These are phyloP conservation scores for Mellivora capensis DNA, from an alignment of 2,113 vertebrate species.

Conservation along the genomic window DNA sequence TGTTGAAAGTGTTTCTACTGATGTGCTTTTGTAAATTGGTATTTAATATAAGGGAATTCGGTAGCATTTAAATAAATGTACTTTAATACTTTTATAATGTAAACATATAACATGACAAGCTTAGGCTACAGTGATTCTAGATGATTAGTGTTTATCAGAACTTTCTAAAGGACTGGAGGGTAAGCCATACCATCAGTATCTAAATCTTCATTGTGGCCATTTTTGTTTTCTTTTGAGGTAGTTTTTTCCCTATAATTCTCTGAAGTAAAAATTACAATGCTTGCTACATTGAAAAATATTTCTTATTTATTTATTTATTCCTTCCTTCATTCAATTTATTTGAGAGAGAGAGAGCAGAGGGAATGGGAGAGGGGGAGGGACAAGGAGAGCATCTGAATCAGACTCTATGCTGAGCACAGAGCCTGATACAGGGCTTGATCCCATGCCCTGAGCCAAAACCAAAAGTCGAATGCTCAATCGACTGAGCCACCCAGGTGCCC, in stretches of 20 bases:
- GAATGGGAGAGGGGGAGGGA: background rate
- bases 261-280: background rate
- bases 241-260: slow-evolving; percentile 1
- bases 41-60: slow-evolving; percentile 28
- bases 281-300: background rate
- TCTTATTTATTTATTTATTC: background rate
- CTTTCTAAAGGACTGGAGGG: background rate
- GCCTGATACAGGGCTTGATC: background rate
- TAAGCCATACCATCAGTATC: background rate
- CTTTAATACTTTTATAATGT: slow-evolving; percentile 1
- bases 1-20: slow-evolving; percentile 27
- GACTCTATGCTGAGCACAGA: background rate
- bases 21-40: background rate
- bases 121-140: background rate
- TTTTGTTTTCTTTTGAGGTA: background rate
- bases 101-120: background rate
- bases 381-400: background rate
- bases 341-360: background rate
- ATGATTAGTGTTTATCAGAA: background rate
- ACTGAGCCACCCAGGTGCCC: background rate
- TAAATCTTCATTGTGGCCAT: background rate
- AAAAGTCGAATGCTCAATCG: background rate
- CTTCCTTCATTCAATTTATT: background rate
- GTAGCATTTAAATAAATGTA: background rate
- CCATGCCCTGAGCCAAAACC: background rate